Evolutionary conservation across 2,888 invertebrate genomes (phyloP), one percentile per base, ranked within the genome.

Genomic region (Bellardia pandia): DNA sequence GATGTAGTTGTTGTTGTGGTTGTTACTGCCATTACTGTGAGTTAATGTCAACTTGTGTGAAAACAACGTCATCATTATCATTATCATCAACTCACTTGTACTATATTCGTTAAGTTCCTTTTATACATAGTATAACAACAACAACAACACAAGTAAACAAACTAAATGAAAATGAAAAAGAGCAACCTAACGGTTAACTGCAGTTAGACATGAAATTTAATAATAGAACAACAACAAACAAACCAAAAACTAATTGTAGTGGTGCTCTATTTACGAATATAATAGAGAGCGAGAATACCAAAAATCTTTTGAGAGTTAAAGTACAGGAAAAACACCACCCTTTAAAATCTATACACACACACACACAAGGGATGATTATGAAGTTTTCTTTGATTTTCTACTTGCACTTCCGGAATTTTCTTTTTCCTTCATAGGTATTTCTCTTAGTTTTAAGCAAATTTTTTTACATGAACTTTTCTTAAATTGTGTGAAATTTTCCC

Each of bases 361-460:
- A 40, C 60, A 69, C 30, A 74, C 58, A 81, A 69, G 87, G 87
- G 85, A 64, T 87, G 84, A 71, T 66, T 69, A 74, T 56, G 37
- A 69, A 84, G 85, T 74, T 85, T 86, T 81, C 11, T 48, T 80
- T 53, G 51, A 66, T 74, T 85, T 84, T 87, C 78, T 78, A 78
- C 77, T 81, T 81, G 85, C 69, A 87, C 87, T 87, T 81, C 87
- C 87, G 85, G 87, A 74, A 85, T 87, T 85, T 86, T 76, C 60
- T 79, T 58, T 14, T 60, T 76, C 11, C 37, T 37, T 51, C 62
- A 40, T 33, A n/a, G n/a, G n/a, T n/a, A 68, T 30, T 42, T 14
- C 7, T 16, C 30, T 23, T n/a, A 37, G 9, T 42, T 64, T 71
- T 68, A 13, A 33, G 58, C 30, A 42, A 37, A 66, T 60, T 14